Percentiles rank a stretch among this genome's conserved stretches.
phyloP scores from a whole-genome alignment of 2,888 invertebrate species.

The Aproaerema taeniolella region DNA sequence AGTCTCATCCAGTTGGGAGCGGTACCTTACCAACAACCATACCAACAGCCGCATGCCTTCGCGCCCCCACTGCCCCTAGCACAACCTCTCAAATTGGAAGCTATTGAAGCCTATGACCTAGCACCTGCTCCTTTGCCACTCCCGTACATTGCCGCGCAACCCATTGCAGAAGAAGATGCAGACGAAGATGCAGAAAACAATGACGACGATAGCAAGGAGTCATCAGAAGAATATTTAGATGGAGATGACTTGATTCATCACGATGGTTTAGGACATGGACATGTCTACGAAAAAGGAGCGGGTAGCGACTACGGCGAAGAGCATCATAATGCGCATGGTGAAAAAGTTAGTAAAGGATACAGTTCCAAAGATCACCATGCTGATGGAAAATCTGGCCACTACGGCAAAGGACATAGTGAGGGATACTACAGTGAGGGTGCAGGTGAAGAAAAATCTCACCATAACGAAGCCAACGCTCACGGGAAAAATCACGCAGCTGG shows the following conservation, averaged over 20 bases:
- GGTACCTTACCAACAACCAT: slow-evolving; percentile 31
- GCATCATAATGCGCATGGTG: slow-evolving; percentile 70
- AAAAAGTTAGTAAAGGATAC: slow-evolving; percentile 76
- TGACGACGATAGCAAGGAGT: slow-evolving; percentile 41
- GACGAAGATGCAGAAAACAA: slow-evolving; percentile 46
- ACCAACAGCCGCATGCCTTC: slow-evolving; percentile 43
- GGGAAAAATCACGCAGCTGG: slow-evolving; percentile 73
- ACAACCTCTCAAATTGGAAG: slow-evolving; percentile 35
- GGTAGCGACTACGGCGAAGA: slow-evolving; percentile 67
- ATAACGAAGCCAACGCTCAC: slow-evolving; percentile 73
- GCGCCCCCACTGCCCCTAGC: slow-evolving; percentile 35
- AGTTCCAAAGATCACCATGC: slow-evolving; percentile 70
- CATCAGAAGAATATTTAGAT: slow-evolving; percentile 37
- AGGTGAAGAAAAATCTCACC: slow-evolving; percentile 73
- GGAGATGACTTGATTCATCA: slow-evolving; percentile 29
- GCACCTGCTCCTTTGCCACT: slow-evolving; percentile 50
- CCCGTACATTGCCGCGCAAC: slow-evolving; percentile 55
- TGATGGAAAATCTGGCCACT: slow-evolving; percentile 75
- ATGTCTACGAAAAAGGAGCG: slow-evolving; percentile 51
- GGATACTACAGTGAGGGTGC: slow-evolving; percentile 71
- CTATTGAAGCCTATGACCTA: slow-evolving; percentile 45
- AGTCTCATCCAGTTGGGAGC: slow-evolving; percentile 61
- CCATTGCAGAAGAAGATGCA: slow-evolving; percentile 47
- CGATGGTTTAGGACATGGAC: slow-evolving; percentile 25
- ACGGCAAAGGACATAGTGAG: slow-evolving; percentile 71